Evolutionary conservation across 2,888 invertebrate genomes (phyloP).

Genomic region (Drosophila anomelani): DNA sequence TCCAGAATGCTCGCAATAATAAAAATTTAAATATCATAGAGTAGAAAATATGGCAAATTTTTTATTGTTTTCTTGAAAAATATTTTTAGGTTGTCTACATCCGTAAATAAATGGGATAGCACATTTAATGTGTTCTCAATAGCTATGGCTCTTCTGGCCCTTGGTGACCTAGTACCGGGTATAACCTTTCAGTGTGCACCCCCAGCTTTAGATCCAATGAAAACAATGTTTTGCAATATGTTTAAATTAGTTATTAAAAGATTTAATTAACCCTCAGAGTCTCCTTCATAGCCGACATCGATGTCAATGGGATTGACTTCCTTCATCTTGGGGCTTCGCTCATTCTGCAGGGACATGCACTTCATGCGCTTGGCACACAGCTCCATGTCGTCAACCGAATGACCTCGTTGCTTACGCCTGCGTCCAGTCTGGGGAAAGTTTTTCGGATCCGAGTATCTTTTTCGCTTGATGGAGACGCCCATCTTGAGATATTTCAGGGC

Average conservation of each 20-base stretch:
- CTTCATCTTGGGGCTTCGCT: neutral
- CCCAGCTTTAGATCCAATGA: neutral
- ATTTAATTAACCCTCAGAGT: neutral
- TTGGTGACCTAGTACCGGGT: neutral
- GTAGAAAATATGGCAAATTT: too few species aligned
- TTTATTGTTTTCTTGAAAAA: neutral
- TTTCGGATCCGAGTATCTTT: neutral
- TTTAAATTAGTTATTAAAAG: neutral
- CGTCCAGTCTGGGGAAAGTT: too few species aligned
- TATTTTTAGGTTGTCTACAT: too few species aligned
- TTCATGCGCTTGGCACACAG: constrained; percentile 7
- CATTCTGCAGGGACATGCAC: neutral
- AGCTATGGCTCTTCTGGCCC: neutral
- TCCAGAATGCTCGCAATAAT: neutral
- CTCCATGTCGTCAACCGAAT: neutral
- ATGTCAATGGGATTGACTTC: neutral
- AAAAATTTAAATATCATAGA: neutral
- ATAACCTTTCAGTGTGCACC: neutral
- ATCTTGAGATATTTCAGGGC: neutral
- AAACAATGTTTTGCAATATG: neutral
- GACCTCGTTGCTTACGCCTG: neutral
- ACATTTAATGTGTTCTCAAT: neutral
- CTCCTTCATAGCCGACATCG: constrained; percentile 5
- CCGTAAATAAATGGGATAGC: too few species aligned
- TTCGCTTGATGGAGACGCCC: neutral